These are phyloP conservation scores for Carettochelys insculpta DNA, from an alignment of 2,113 vertebrate genomes.

Conservation along the genomic window DNA sequence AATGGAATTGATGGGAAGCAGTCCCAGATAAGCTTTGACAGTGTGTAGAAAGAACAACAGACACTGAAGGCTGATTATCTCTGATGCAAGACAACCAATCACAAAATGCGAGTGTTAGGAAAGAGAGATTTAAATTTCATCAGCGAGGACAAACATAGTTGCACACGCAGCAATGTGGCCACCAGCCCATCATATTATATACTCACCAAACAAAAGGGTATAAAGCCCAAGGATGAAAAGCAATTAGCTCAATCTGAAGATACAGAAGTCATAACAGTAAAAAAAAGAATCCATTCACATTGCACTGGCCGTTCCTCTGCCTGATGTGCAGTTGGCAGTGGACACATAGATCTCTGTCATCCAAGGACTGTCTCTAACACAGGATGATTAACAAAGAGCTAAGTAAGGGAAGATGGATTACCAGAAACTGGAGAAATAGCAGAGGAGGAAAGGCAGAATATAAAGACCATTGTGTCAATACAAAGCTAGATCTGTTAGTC, in stretches of 20 bases:
- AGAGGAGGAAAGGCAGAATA: not conserved
- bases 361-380: not conserved
- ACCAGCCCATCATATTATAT: not conserved
- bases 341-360: too few species aligned
- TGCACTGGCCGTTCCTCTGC: not conserved
- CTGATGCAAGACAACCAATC: not conserved
- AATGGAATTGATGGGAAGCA: not conserved
- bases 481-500: not conserved
- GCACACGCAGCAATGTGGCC: not conserved
- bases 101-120: accelerated
- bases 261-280: not conserved
- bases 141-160: not conserved
- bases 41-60: not conserved
- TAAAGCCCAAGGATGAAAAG: not conserved
- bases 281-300: not conserved
- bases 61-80: not conserved
- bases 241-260: not conserved
- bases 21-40: not conserved
- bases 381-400: not conserved
- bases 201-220: not conserved
- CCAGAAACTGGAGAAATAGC: not conserved
- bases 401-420: not conserved
- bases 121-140: not conserved
- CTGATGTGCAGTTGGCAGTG: accelerated
- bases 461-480: not conserved